phyloP scores from a whole-genome alignment of 2,113 vertebrate genomes.

The Microcebus lehilahytsara region DNA sequence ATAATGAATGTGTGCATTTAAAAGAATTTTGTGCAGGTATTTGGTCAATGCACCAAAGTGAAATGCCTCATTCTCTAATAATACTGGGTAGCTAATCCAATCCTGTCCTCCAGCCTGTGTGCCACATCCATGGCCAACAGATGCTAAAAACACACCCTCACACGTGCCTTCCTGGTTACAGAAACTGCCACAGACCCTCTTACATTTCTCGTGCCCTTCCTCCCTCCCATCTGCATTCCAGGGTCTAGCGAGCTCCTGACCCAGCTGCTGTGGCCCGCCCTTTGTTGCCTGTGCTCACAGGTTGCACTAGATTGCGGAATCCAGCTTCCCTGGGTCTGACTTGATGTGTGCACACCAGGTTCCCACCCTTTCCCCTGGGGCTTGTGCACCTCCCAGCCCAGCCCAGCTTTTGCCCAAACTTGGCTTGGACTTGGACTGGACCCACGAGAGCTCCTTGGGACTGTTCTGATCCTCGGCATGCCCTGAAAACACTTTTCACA shows the following conservation, averaged over 20 bases:
- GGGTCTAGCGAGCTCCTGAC: background rate
- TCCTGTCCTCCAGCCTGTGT: background rate
- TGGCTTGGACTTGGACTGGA: background rate
- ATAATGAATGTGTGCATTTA: background rate
- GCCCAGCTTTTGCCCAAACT: background rate
- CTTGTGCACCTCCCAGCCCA: background rate
- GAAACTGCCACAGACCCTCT: background rate
- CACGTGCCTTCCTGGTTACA: background rate
- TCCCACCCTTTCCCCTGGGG: background rate
- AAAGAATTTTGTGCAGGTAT: background rate
- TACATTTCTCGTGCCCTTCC: rapidly evolving
- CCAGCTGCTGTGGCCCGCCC: background rate
- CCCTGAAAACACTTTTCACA: background rate
- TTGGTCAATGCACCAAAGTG: background rate
- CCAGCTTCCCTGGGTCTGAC: background rate
- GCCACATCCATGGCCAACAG: background rate
- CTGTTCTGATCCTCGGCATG: background rate
- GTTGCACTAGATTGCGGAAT: background rate
- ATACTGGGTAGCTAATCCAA: background rate
- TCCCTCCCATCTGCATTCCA: background rate
- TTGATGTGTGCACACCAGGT: background rate
- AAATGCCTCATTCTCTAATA: background rate
- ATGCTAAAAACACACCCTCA: background rate
- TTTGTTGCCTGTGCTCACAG: background rate
- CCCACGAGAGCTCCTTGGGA: background rate